Evolutionary conservation across 2,113 vertebrate species (phyloP), one percentile per base, ranked within the genome.

Genomic region (Mastomys natalensis): DNA sequence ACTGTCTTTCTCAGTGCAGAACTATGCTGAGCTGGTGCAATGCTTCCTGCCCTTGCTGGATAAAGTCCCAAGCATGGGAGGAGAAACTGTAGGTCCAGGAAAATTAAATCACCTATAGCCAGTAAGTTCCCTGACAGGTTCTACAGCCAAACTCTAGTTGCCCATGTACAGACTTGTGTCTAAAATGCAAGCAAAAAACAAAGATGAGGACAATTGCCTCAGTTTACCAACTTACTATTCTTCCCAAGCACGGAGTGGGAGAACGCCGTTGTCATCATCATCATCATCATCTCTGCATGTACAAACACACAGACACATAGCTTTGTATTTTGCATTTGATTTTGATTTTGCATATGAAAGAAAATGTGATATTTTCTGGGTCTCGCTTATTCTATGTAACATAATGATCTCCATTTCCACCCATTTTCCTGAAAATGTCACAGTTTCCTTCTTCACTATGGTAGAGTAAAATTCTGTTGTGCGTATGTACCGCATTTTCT

Each of bases 231-330:
- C 37, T 37, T 68, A 21, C 55, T 26, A 1, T 87, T 37, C 16
- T 87, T 93, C n/a, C 78, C 80, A 87, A 17, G 87, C 45, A 84
- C 21, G 60, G 58, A 91, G 19, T 45, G 40, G 66, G 17, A 76
- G 82, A 76, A 87, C n/a, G 34, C 66, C 11, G 6, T 37, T 19
- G 0, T 11, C 8, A 11, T 21, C 48, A 5, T 19, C 29, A 21
- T 45, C 45, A 48, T 15, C 26, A 21, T 11, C 48, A 5, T 17
- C 29, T 29, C 26, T 34, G 66, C 17, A 31, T 68, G 31, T 16
- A 16, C 66, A 37, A 68, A 68, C 66, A 68, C 66, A 68, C 66
- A 68, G 31, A 16, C 13, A 37, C 15, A 68, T 37, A 17, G 31
- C 37, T 68, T 68, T 68, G 66, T 68, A 37, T 68, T 68, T 16